Conservation (phyloP, 2,113 vertebrate species). For the Rhinolophus ferrumequinum region DNA sequence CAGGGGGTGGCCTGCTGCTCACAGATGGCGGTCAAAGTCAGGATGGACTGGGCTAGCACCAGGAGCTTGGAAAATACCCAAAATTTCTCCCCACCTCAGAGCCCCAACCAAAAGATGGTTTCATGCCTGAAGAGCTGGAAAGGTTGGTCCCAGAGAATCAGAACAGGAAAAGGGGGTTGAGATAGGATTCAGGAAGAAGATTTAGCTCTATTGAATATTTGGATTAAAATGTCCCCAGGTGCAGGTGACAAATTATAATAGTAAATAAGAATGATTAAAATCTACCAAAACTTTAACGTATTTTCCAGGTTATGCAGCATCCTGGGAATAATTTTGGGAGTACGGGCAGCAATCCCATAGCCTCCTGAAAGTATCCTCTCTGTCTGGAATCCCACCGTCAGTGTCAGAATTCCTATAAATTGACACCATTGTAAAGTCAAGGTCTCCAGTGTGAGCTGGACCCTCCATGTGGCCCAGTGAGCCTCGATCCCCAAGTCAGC, state of each 20-base stretch:
- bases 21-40: background rate
- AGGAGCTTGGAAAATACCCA: background rate
- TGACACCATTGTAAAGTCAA: background rate
- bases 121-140: background rate
- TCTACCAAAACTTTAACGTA: background rate
- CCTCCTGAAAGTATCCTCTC: no score
- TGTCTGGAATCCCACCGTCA: background rate
- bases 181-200: background rate
- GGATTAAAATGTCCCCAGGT: background rate
- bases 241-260: background rate
- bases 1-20: accelerated
- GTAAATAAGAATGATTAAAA: background rate
- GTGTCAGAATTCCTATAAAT: background rate
- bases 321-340: background rate
- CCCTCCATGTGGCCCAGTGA: accelerated
- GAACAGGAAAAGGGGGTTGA: no score
- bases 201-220: accelerated
- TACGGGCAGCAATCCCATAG: background rate
- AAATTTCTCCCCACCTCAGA: background rate
- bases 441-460: background rate
- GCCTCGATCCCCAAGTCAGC: background rate
- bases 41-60: background rate
- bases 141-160: background rate
- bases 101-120: no score
- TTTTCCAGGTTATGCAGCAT: background rate